Evolutionary conservation across 37 sponge, comb jelly and placozoan genomes (phyloP), one percentile per base, ranked within the genome.

Genomic region (Aplysina aerophoba): DNA sequence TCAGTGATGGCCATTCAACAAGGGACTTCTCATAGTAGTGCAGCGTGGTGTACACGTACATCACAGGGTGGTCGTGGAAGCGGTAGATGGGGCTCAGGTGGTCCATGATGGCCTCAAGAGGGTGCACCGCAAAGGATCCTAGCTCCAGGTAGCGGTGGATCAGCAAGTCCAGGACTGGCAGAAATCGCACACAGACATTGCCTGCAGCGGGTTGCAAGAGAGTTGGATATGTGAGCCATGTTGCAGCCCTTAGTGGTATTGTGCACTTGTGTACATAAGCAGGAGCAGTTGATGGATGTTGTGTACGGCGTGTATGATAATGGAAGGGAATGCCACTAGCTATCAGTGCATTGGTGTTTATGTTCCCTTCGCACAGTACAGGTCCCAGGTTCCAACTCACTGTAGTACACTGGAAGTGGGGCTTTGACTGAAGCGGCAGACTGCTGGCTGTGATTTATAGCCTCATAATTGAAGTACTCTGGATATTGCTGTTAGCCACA

Each of bases 131-230:
- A 36, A 60, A 21, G 4, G 40, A 50, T 0, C 90, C 86, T 15
- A 88, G 21, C 81, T 96, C 97, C 75, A 96, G 79, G 57, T 94
- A 30, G 1, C 95, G 81, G 57, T 96, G 94, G 15, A 96, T 50
- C 50, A 91, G 59, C 24, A 96, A 71, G 40, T 96, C 96, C 22
- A 96, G 44, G 61, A 94, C 83, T 8, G 88, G 88, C 44, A 87
- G 22, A 39, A 87, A 71, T 58, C 88, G 22, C 16, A 94, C 72
- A 68, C 95, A 94, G n/a, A 89, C 64, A 80, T 95, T 92, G 24
- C 95, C 95, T 95, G 38, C 44, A 21, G 60, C 6, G 12, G 25
- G 60, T 4, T 55, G 73, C 27, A 85, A 69, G 36, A 30, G 79
- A 74, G 65, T 11, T 44, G 50, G 50, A 44, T 44, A 8, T n/a